Base-by-base conservation (phyloP, 2,888 invertebrate species). In the Anodontia alba region DNA sequence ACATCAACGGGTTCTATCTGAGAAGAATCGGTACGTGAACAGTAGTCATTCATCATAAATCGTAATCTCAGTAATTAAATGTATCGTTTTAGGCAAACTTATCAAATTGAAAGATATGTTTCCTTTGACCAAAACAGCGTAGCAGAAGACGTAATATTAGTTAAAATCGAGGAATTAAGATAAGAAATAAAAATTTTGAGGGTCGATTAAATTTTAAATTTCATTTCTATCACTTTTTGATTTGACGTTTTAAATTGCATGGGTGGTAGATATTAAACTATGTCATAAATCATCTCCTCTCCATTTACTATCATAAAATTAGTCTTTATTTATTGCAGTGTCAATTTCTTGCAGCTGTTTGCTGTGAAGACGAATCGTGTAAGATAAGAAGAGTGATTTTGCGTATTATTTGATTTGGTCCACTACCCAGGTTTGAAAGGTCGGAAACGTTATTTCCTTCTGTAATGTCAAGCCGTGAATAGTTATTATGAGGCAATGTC, bases 191-290 rank as follows among this genome's bases (percentile, higher is more conserved):
- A 62, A 62, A 5, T 62, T 62, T 62, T 62, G 33, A 1, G 62
- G 62, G 23, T 62, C 62, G 62, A 62, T 62, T 62, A 62, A 62
- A 62, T 62, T 62, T 62, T 26, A 33, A 62, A 62, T 62, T 62
- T 62, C 62, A 62, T 33, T 62, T 62, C 62, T 62, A 62, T 62
- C 62, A 62, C 57, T 33, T 62, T 54, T 62, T 31, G 33, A 33
- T 62, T 62, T 33, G 62, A 33, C 62, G 33, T 62, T 62, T 62
- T 62, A 62, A 62, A 62, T 62, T 62, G 29, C 62, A 62, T 62
- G 62, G 62, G 62, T 62, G 62, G 62, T 33, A 62, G 62, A 33
- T 33, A 26, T 33, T 62, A 62, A 62, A 62, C 10, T 33, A 62
- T 5, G 5, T 17, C 29, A 62, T 62, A 62, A 62, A 62, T 62